Percentiles rank a stretch among this genome's conserved stretches.
These are phyloP conservation scores for Spea bombifrons DNA, from an alignment of 2,113 vertebrate genomes.

Conservation along the genomic window DNA sequence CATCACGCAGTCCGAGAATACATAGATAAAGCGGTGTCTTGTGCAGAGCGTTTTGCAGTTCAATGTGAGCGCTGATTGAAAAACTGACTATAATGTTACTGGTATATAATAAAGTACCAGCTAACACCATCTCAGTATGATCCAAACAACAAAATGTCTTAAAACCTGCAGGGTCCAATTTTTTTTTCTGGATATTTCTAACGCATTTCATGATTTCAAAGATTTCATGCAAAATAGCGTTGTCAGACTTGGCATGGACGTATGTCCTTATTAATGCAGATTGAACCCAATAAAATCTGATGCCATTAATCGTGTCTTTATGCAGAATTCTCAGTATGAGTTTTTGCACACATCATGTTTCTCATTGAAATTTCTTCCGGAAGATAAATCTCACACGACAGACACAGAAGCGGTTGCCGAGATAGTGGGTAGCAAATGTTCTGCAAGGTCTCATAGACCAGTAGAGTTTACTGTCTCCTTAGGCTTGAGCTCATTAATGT, in stretches of 20 bases:
- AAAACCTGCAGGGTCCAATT: background rate
- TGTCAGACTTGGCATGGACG: conserved; percentile 2
- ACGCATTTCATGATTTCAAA: background rate
- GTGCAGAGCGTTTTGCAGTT: background rate
- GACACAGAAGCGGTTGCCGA: conserved; percentile 5
- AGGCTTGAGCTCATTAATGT: no score
- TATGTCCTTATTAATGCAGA: conserved; percentile 17
- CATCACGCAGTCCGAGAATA: no score
- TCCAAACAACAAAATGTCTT: background rate
- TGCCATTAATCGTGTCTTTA: conserved; percentile 21
- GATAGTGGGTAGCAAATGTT: conserved; percentile 29
- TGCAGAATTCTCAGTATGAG: conserved; percentile 21
- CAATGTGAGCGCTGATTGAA: background rate
- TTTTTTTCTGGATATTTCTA: background rate
- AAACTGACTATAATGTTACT: conserved; percentile 1
- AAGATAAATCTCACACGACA: conserved; percentile 23
- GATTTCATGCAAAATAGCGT: background rate
- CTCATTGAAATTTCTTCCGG: conserved; percentile 22
- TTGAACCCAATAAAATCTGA: conserved; percentile 32
- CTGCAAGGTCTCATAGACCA: background rate
- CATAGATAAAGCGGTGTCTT: background rate
- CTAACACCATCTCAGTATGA: background rate
- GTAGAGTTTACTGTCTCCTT: no score
- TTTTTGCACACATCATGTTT: conserved; percentile 34
- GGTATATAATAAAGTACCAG: background rate